Evolutionary conservation across 1,140 invertebrate genomes (phyloP).

Genomic region (Drosophila orena): DNA sequence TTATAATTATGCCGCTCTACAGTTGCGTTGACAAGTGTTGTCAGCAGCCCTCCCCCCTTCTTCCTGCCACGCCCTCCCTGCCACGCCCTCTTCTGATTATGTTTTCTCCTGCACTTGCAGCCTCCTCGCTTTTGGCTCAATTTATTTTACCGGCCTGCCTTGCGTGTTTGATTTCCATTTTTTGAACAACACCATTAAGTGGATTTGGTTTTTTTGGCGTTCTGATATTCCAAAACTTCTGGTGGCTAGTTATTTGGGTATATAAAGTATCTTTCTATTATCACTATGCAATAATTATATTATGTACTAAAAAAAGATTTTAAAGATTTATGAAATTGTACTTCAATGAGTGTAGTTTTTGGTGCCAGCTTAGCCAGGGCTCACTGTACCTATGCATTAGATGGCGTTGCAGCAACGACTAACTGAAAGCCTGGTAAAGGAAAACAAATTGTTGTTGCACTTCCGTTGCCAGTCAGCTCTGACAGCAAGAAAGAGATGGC

Average conservation of each 20-base stretch:
- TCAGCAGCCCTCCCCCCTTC: constrained; percentile 56
- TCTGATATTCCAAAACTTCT: neutral
- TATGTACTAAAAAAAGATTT: too few relatives aligned
- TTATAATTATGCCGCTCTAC: constrained; percentile 80
- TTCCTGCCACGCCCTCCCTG: neutral
- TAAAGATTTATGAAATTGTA: too few relatives aligned
- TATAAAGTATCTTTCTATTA: too few relatives aligned
- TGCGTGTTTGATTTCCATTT: constrained; percentile 48
- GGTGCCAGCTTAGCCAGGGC: neutral
- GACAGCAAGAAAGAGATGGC: constrained; percentile 42
- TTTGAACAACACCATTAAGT: constrained; percentile 12
- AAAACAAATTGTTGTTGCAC: constrained; percentile 64
- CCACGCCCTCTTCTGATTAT: constrained; percentile 6
- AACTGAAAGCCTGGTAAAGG: constrained; percentile 42
- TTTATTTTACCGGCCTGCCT: constrained; percentile 45
- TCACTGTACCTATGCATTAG: constrained; percentile 33
- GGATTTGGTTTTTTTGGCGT: neutral
- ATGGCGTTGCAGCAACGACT: constrained; percentile 31
- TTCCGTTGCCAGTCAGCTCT: constrained; percentile 58
- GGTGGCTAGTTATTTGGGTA: neutral
- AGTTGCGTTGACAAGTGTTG: constrained; percentile 77
- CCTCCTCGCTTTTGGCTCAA: constrained; percentile 35
- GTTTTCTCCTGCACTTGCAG: constrained; percentile 36
- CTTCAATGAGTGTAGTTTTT: too few relatives aligned
- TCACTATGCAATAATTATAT: too few relatives aligned